Percentiles rank a stretch among this genome's conserved stretches.
phyloP scores from a whole-genome alignment of 2,888 invertebrate species.

The Cantharis rufa region DNA sequence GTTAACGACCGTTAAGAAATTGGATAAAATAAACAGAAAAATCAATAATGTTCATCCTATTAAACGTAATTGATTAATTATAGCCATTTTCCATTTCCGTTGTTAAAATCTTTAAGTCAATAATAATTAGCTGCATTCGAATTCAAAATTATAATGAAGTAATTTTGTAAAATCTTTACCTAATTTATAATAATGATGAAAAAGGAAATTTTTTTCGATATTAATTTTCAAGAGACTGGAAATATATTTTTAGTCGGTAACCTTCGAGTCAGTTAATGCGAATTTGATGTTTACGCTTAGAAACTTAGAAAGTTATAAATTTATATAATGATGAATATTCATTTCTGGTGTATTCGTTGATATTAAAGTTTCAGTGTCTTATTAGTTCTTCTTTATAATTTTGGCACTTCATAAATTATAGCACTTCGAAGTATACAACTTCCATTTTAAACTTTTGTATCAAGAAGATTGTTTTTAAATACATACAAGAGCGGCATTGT shows the following conservation, averaged over 20 bases:
- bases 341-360: conserved; percentile 16
- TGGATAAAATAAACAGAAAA: not conserved
- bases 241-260: conserved; percentile 15
- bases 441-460: not conserved
- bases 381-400: conserved; percentile 14
- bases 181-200: not conserved
- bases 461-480: not conserved
- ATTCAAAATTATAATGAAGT: not conserved
- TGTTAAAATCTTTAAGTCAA: not conserved
- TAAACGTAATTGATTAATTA: not conserved
- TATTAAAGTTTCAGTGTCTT: conserved; percentile 14
- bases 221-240: not conserved
- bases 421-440: not conserved
- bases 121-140: not conserved
- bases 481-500: not conserved
- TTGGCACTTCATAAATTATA: conserved; percentile 10
- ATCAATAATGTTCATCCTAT: not conserved
- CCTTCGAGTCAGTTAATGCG: conserved; percentile 24
- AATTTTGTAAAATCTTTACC: not conserved
- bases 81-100: not conserved
- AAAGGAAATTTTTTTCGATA: not conserved
- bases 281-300: conserved; percentile 23
- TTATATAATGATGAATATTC: conserved; percentile 26
- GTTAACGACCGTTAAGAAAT: not conserved
- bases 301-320: conserved; percentile 28